Base-by-base conservation (phyloP, 2,113 vertebrate genomes). In the Callithrix jacchus region DNA sequence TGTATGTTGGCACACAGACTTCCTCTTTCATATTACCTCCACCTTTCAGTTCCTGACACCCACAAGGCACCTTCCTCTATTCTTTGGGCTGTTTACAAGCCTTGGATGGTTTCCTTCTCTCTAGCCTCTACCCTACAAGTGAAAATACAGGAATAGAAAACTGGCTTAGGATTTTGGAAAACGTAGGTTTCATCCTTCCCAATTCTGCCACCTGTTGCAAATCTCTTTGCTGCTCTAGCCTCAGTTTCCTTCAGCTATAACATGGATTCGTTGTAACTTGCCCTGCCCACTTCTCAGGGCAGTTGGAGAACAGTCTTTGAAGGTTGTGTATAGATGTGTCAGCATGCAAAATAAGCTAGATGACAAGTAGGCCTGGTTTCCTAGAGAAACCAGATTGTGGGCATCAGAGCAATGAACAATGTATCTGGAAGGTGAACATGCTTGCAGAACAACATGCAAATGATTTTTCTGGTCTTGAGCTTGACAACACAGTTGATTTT, bases 391-490 rank as follows among this genome's bases (percentile, higher is more conserved):
- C 42, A 71, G 17, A 76, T 13, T 66, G 18, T 76, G 21, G 25
- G 37, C 40, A 74, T 83, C 68, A 93, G 47, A 82, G 18, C 54
- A 11, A 37, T 76, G 11, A 87, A 68, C 18, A 40, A n/a, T 86
- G 71, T n/a, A 12, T 79, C 45, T 85, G 80, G 25, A 71, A n/a
- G 17, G 40, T 87, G 20, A 49, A 94, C 68, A 40, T 91, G 64
- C 52, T 96, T 96, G 73, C 27, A 94, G 47, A 91, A 35, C 35
- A 87, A 82, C 91, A 87, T 42, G 58, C 47, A 91, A 91, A 87
- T 82, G 32, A 87, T 20, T 68, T 77, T 3, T 87, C 4, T 96
- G 76, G 56, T 76, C 77, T 96, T 83, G n/a, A 88, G 71, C 47
- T 14, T 94, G n/a, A 91, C 49, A 77, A 30, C 58, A 84, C 13